Evolutionary conservation across 2,113 vertebrate species (phyloP).

Genomic region (Orientallactaga bullata): DNA sequence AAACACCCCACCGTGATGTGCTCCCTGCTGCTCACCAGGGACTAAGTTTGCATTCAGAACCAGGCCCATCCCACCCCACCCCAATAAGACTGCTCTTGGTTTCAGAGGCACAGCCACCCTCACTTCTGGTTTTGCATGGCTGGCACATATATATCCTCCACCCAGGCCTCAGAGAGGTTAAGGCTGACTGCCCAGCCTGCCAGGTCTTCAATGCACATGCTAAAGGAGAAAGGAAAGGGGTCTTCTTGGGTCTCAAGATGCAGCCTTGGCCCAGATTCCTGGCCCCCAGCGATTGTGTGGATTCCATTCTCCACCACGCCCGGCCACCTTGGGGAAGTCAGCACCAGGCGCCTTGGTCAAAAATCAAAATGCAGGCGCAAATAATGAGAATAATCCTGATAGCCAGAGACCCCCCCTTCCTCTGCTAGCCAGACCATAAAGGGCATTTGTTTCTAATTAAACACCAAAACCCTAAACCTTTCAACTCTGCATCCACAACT

Average conservation of each 20-base stretch:
- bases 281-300: neutral
- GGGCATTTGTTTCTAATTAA: constrained; percentile 82
- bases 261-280: neutral
- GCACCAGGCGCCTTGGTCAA: neutral
- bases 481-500: constrained; percentile 85
- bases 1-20: neutral
- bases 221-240: neutral
- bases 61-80: too few species aligned
- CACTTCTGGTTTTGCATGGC: neutral
- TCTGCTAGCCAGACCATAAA: constrained; percentile 70
- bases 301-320: neutral
- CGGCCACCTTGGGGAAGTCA: constrained; percentile 13
- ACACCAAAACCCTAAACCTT: constrained; percentile 83
- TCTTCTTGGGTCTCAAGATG: neutral
- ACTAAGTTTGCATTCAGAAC: neutral
- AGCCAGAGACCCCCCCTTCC: constrained; percentile 63
- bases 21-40: neutral
- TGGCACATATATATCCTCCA: neutral
- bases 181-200: neutral
- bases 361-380: constrained; percentile 48
- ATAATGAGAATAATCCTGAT: constrained; percentile 68
- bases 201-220: neutral
- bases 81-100: neutral
- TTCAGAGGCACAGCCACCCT: neutral
- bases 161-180: neutral